Percentiles rank a stretch among this genome's conserved stretches.
Evolutionary conservation across 2,797 vertebrate genomes (phyloP).

Genomic region (Macropodus opercularis): DNA sequence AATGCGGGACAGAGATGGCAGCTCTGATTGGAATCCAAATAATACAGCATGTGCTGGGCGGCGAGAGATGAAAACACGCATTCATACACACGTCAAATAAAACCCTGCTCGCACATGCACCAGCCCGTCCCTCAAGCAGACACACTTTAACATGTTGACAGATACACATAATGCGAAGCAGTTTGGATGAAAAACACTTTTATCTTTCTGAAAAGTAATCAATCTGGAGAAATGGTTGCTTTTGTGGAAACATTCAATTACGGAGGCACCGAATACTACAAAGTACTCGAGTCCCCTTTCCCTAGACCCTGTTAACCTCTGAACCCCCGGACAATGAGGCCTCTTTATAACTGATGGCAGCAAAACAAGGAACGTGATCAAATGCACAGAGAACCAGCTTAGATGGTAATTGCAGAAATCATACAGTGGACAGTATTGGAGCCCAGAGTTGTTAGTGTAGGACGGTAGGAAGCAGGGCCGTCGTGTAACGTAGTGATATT

Average conservation of each 20-base stretch:
- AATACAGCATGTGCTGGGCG: constrained; percentile 46
- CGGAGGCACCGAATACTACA: constrained; percentile 16
- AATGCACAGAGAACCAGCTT: constrained; percentile 5
- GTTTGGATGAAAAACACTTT: constrained; percentile 29
- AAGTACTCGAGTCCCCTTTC: constrained; percentile 47
- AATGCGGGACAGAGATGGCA: constrained; percentile 41
- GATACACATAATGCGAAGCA: constrained; percentile 20
- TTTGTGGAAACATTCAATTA: constrained; percentile 45
- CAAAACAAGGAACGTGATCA: constrained; percentile 8
- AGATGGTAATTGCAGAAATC: constrained; percentile 14
- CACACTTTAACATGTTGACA: constrained; percentile 11
- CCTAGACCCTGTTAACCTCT: constrained; percentile 65
- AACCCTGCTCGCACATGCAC: constrained; percentile 16
- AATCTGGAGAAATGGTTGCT: constrained; percentile 40
- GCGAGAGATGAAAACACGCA: constrained; percentile 27
- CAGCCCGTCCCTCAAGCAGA: constrained; percentile 5
- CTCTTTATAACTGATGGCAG: constrained; percentile 44
- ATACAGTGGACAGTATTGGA: not conserved
- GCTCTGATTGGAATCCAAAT: constrained; percentile 67
- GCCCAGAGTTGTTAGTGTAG: no score
- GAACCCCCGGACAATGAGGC: constrained; percentile 53
- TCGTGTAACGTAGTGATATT: no score
- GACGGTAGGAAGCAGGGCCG: no score
- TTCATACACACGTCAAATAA: no score
- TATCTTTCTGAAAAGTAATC: constrained; percentile 26